These are phyloP conservation scores for Hemistola chrysoprasaria DNA, from an alignment of 2,888 invertebrate species.

Conservation along the genomic window DNA sequence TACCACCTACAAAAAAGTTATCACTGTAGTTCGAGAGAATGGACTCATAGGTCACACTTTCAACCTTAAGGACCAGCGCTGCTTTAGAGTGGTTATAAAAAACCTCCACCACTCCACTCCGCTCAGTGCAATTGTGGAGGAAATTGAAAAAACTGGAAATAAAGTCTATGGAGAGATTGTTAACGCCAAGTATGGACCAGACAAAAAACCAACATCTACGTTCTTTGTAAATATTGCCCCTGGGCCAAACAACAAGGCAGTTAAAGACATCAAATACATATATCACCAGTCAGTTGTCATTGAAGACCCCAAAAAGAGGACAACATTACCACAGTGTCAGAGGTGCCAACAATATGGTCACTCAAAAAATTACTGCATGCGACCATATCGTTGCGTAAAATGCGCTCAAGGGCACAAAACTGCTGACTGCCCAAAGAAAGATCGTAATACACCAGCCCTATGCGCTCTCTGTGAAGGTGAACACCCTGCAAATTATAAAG, in stretches of 20 bases:
- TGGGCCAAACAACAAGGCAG: neutral
- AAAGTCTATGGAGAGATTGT: neutral
- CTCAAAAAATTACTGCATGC: too few species aligned
- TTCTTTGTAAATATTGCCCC: slow-evolving; percentile 1
- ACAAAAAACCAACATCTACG: neutral
- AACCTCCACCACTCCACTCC: slow-evolving; percentile 2
- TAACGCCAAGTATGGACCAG: neutral
- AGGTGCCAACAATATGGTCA: too few species aligned
- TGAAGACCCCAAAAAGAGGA: too few species aligned
- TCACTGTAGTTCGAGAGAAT: too few species aligned
- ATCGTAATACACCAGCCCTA: too few species aligned
- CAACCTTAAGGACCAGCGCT: neutral
- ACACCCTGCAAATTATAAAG: too few species aligned
- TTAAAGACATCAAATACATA: neutral
- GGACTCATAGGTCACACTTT: slow-evolving; percentile 1
- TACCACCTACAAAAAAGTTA: neutral
- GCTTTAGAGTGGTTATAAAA: neutral
- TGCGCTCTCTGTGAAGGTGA: too few species aligned
- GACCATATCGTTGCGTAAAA: too few species aligned
- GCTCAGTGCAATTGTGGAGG: neutral
- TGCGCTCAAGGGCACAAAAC: too few species aligned
- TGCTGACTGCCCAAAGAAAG: too few species aligned
- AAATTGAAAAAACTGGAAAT: neutral
- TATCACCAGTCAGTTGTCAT: neutral
- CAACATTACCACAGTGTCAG: too few species aligned